These are phyloP conservation scores for Portunus trituberculatus DNA, from an alignment of 1,140 invertebrate genomes.

Conservation along the genomic window DNA sequence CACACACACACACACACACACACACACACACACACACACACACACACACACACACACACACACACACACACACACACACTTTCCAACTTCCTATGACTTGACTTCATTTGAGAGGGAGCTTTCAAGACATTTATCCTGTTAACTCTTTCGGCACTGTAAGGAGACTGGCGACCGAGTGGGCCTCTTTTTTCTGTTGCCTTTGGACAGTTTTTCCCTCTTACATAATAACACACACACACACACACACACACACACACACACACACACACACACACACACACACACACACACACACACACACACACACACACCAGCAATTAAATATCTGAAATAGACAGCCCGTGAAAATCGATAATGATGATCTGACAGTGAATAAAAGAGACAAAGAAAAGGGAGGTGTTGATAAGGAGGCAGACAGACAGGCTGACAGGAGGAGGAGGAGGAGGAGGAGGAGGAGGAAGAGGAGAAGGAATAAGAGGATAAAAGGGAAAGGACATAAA, in stretches of 20 bases:
- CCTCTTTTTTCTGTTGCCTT: neutral
- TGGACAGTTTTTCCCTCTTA: neutral
- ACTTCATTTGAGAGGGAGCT: too few species aligned
- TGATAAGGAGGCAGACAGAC: neutral
- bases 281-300: constrained; percentile 8
- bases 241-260: constrained; percentile 32
- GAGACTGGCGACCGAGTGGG: neutral
- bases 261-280: constrained; percentile 32
- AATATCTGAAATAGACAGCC: too few species aligned
- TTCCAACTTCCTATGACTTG: too few species aligned
- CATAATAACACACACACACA: neutral
- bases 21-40: too few species aligned
- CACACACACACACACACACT: too few species aligned
- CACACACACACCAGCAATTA: neutral
- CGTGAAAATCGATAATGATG: too few species aligned
- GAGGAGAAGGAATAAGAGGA: neutral
- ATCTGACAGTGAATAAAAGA: too few species aligned
- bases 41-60: too few species aligned
- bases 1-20: too few species aligned
- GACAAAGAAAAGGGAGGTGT: too few species aligned
- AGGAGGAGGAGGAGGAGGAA: neutral
- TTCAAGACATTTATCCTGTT: too few species aligned
- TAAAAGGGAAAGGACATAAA: neutral
- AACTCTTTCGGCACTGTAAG: neutral
- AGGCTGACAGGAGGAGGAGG: neutral